Percentiles rank a stretch among this genome's conserved stretches.
These are phyloP conservation scores for Megaceryle alcyon DNA, from an alignment of 2,797 vertebrate genomes.

Conservation along the genomic window DNA sequence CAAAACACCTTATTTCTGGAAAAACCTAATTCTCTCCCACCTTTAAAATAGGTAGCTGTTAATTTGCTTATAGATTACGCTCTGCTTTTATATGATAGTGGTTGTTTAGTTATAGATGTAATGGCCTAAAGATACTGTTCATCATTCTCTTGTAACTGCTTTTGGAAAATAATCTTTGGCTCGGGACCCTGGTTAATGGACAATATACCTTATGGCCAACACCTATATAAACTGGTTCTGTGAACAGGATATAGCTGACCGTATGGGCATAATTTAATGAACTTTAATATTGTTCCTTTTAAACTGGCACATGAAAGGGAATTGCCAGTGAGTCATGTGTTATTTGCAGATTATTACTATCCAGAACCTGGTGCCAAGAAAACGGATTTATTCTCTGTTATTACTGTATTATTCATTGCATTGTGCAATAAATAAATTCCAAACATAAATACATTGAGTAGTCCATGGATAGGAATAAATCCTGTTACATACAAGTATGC, in stretches of 20 bases:
- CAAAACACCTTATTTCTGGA: neutral
- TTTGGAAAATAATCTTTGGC: neutral
- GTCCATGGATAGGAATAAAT: neutral
- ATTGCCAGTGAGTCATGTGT: neutral
- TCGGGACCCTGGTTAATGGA: neutral
- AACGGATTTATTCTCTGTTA: slow-evolving; percentile 26
- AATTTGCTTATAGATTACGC: neutral
- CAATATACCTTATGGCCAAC: neutral
- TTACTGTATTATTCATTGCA: slow-evolving; percentile 5
- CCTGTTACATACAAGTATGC: neutral
- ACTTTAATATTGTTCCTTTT: neutral
- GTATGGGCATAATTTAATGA: neutral
- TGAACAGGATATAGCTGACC: neutral
- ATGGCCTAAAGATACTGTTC: neutral
- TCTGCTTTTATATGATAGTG: neutral
- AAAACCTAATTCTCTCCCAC: neutral
- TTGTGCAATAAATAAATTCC: slow-evolving; percentile 13
- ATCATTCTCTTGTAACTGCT: neutral
- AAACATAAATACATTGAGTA: slow-evolving; percentile 34
- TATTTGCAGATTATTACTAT: slow-evolving; percentile 2
- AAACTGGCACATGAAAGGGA: neutral
- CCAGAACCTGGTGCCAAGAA: neutral
- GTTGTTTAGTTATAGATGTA: neutral
- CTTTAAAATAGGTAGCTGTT: neutral
- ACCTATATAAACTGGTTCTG: neutral